Evolutionary conservation across 2,888 invertebrate species (phyloP), one percentile per base, ranked within the genome.

Genomic region (Parapristionchus giblindavisi): DNA sequence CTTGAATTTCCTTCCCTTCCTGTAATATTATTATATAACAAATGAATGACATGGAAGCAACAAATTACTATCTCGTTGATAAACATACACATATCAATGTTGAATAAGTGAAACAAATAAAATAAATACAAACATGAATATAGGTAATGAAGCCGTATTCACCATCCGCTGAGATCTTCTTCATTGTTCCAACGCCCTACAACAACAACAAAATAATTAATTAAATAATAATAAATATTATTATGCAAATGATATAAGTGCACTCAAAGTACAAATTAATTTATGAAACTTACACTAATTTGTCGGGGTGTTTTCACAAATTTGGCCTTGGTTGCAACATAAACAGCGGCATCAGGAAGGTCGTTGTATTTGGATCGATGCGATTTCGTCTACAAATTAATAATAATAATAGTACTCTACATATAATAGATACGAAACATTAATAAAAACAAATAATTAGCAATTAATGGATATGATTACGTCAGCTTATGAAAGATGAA

Each of bases 71-170:
- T n/a, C n/a, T n/a, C n/a, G n/a, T n/a, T n/a, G n/a, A n/a, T n/a
- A n/a, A n/a, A n/a, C 27, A n/a, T n/a, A 54, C n/a, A 54, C 56
- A 24, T 43, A 14, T 43, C 43, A 43, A 8, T 8, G 43, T 8
- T 8, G 11, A 43, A 14, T 43, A 8, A 43, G 43, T 43, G 43
- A 14, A 8, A 43, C 43, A 43, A 8, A 17, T 43, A 8, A 43
- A 43, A 8, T 17, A 43, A 60, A 11, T 8, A 65, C 70, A 21
- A 11, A 71, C 70, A 27, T 29, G 3, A 40, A 24, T 56, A 56
- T 56, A 71, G 3, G 54, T 40, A 2, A 71, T 17, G 36, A 71
- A 71, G 40, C 56, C 70, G 29, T 71, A 71, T 40, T 71, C 70
- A 21, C 70, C 70, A 38, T 71, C 70, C 6, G 2, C 2, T 17